Percentiles rank a stretch among this genome's conserved stretches.
These are phyloP conservation scores for Gavia stellata DNA, from an alignment of 2,113 vertebrate genomes.

Conservation along the genomic window DNA sequence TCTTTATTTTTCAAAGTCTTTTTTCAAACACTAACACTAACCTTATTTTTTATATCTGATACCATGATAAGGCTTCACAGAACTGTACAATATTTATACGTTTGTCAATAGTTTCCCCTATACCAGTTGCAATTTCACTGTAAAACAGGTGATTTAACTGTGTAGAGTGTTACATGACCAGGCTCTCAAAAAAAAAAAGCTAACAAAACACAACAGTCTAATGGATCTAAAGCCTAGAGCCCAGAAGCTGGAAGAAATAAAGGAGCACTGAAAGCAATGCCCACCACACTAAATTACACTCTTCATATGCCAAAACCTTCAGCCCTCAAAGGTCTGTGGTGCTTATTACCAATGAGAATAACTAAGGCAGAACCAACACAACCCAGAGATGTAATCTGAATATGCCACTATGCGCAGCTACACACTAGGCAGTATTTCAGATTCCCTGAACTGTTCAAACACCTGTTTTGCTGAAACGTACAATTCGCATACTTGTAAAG, in stretches of 20 bases:
- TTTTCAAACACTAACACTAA: constrained; percentile 7
- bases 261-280: background rate
- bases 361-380: background rate
- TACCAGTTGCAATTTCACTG: background rate
- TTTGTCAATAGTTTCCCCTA: background rate
- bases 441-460: background rate
- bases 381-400: background rate
- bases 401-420: background rate
- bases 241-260: background rate
- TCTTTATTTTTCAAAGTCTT: background rate
- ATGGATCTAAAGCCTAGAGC: background rate
- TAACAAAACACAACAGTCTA: background rate
- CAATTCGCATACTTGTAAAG: background rate
- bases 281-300: background rate
- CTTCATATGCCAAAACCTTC: background rate
- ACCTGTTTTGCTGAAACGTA: background rate
- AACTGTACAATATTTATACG: background rate
- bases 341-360: background rate
- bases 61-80: constrained; percentile 21
- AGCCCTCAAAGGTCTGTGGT: background rate
- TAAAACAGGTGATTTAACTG: background rate
- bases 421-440: background rate
- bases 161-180: background rate
- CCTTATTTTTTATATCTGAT: background rate
- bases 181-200: background rate